Evolutionary conservation across 2,888 invertebrate species (phyloP).

Genomic region (Cartodere bifasciata): DNA sequence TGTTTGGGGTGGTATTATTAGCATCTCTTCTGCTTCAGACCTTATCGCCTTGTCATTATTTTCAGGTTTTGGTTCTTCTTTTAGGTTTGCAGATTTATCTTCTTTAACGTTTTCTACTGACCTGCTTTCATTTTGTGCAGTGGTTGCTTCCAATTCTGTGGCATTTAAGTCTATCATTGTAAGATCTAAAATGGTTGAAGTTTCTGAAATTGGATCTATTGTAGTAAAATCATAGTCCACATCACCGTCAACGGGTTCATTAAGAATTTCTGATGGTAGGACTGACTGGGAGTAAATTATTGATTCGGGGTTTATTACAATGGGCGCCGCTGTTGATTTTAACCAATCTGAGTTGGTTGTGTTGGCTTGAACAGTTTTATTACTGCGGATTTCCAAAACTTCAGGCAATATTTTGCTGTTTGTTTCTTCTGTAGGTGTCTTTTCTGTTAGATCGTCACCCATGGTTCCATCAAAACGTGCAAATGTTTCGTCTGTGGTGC

Average conservation of each 20-base stretch:
- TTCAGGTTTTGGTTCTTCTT: conserved; percentile 9
- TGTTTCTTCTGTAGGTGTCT: conserved; percentile 8
- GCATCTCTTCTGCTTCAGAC: too few species aligned
- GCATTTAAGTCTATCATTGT: too few species aligned
- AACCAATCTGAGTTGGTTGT: conserved; percentile 26
- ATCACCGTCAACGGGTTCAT: conserved; percentile 21
- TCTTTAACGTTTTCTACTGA: conserved; percentile 13
- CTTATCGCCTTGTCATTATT: conserved; percentile 8
- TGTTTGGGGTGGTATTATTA: too few species aligned
- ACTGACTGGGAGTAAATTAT: too few species aligned
- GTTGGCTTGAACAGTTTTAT: conserved; percentile 21
- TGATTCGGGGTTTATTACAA: too few species aligned
- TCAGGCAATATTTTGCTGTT: conserved; percentile 26
- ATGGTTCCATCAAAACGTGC: conserved; percentile 8
- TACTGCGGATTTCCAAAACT: conserved; percentile 23
- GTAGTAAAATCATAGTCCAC: conserved; percentile 13
- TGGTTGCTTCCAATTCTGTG: too few species aligned
- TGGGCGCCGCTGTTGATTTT: too few species aligned
- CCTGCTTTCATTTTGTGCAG: conserved; percentile 29
- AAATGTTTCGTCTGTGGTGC: neutral
- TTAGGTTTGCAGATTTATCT: conserved; percentile 16
- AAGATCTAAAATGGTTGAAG: too few species aligned
- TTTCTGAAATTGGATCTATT: too few species aligned
- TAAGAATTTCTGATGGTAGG: conserved; percentile 24
- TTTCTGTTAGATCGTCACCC: conserved; percentile 9